Conservation (phyloP, 2,113 vertebrate genomes). For the Oreotrochilus melanogaster region DNA sequence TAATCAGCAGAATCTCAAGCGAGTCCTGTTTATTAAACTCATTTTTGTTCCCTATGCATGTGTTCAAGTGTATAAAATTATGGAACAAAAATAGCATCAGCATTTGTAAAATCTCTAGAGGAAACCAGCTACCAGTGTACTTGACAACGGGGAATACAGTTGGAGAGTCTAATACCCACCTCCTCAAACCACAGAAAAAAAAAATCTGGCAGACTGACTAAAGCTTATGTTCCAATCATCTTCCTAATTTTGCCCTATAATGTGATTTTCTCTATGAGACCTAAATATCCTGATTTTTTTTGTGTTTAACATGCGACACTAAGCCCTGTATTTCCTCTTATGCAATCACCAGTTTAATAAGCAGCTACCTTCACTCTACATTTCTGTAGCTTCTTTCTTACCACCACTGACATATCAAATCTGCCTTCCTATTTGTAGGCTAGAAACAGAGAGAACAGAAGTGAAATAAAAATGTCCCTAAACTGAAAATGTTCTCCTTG, state of each 20-base stretch:
- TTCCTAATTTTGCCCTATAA: neutral
- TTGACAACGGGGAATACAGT: slow-evolving; percentile 29
- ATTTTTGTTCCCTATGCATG: slow-evolving; percentile 3
- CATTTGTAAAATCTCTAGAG: slow-evolving; percentile 18
- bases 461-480: neutral
- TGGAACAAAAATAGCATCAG: slow-evolving; percentile 20
- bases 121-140: neutral
- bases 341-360: neutral
- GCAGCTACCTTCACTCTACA: neutral
- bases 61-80: slow-evolving; percentile 15
- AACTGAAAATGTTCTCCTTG: neutral
- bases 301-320: neutral
- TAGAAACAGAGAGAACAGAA: neutral
- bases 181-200: neutral
- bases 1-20: neutral
- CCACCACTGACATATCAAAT: neutral
- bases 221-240: neutral
- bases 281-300: neutral
- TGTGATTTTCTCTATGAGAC: neutral
- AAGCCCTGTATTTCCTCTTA: neutral
- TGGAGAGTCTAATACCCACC: neutral
- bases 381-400: neutral
- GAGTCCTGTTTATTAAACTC: slow-evolving; percentile 19
- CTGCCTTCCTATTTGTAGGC: neutral
- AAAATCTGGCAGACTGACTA: neutral